Evolutionary conservation across 2,113 vertebrate species (phyloP), one percentile per base, ranked within the genome.

Genomic region (Rhinogobius similis): DNA sequence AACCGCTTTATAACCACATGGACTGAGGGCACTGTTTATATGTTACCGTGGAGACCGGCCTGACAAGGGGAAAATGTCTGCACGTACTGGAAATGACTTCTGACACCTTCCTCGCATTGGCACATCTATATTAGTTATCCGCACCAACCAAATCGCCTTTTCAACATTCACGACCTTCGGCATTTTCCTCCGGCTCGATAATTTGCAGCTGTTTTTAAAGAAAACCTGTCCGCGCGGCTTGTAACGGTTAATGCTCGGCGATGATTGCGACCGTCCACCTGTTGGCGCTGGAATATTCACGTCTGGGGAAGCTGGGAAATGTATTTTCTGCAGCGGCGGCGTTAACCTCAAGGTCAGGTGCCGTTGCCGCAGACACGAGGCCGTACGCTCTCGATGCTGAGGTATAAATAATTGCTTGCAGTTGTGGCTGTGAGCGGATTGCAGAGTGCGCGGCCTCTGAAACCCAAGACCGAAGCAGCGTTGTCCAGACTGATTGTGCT

Each of bases 11-110:
- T 79, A 79, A 77, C 72, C 58, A 67, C 21, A 50, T 70, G 73
- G 69, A 85, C 74, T 82, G 74, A 88, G 80, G 77, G 58, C 76
- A 81, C 77, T 92, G 87, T 94, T 94, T 92, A 83, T 73, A 70
- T n/a, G n/a, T 91, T 91, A 66, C 83, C 89, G 87, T 36, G 82
- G 91, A 84, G 79, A 91, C 78, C 67, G 75, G 66, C 71, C 66
- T 73, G 76, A 67, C 81, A 84, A 73, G 23, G 75, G 71, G 83
- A 83, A 85, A 86, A 81, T 78, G 70, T 76, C 77, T 58, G 63
- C 65, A 82, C 74, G 64, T 82, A 87, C 76, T 91, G 90, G 87
- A 93, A 93, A 92, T 90, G 55, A 91, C 89, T 88, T 86, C 74
- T 79, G 70, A 75, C 70, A 85, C 82, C 78, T 82, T 89, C 75